These are phyloP conservation scores for Sarcophaga caerulescens DNA, from an alignment of 2,888 invertebrate genomes.

Conservation along the genomic window DNA sequence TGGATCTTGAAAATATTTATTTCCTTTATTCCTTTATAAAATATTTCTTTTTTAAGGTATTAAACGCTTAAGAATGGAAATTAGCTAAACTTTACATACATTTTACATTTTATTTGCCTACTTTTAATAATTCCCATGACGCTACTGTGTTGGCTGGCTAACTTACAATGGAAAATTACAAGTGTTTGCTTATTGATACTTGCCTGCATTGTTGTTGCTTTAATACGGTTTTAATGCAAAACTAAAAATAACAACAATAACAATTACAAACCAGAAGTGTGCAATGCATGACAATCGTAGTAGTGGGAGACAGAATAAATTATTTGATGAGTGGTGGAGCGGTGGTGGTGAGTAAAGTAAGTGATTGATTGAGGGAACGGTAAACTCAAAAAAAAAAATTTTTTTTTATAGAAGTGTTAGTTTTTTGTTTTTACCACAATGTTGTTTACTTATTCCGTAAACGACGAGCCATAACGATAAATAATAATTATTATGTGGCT, in stretches of 20 bases:
- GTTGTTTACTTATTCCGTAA: background rate
- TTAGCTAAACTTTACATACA: background rate
- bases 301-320: conserved; percentile 15
- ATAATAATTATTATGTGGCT: too few species aligned
- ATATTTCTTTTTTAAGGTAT: background rate
- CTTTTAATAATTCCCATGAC: conserved; percentile 4
- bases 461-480: background rate
- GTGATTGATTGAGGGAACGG: background rate
- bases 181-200: conserved; percentile 25
- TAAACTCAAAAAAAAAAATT: background rate
- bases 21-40: background rate
- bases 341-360: background rate
- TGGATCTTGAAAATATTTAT: too few species aligned
- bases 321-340: conserved; percentile 13
- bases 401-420: background rate
- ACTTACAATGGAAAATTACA: conserved; percentile 56
- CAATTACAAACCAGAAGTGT: conserved; percentile 43
- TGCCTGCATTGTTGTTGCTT: background rate
- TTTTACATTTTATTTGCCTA: background rate
- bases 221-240: background rate
- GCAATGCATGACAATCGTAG: background rate
- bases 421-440: background rate
- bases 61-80: background rate
- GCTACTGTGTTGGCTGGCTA: conserved; percentile 10
- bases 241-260: conserved; percentile 1